Percentiles rank a stretch among this genome's conserved stretches.
phyloP scores from a whole-genome alignment of 2,113 vertebrate genomes.

The Fregetta grallaria region DNA sequence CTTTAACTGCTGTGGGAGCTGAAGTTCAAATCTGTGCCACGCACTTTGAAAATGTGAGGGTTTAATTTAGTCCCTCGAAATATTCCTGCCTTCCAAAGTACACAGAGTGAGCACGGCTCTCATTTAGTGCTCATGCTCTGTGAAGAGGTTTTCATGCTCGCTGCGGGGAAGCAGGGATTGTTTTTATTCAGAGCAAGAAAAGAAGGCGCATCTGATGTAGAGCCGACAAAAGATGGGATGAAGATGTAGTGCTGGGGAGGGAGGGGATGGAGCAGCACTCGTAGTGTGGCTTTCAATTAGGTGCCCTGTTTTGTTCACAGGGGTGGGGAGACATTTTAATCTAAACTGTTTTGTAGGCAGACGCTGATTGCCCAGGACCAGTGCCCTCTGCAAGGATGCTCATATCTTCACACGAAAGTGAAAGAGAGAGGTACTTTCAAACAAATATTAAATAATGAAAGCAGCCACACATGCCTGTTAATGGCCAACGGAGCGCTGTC shows the following conservation, averaged over 20 bases:
- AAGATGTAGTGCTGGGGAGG: constrained; percentile 8
- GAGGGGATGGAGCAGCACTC: not conserved
- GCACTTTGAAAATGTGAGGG: not conserved
- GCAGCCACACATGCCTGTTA: not conserved
- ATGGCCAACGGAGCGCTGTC: not conserved
- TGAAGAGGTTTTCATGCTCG: not conserved
- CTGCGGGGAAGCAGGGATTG: not conserved
- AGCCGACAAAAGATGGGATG: not conserved
- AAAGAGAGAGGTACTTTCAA: not conserved
- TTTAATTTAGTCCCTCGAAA: constrained; percentile 18
- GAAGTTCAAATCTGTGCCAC: not conserved
- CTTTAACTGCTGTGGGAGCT: not conserved
- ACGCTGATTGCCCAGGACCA: not conserved
- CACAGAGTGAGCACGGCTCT: not conserved
- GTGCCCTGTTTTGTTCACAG: not conserved
- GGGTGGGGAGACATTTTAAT: not conserved
- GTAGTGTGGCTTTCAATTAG: constrained; percentile 6
- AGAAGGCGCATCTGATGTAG: not conserved
- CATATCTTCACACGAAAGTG: not conserved
- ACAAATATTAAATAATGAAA: not conserved
- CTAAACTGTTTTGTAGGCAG: not conserved
- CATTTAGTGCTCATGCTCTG: not conserved
- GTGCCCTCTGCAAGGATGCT: not conserved
- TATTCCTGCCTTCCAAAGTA: not conserved
- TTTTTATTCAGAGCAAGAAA: constrained; percentile 29